These are phyloP conservation scores for Allobates femoralis DNA, from an alignment of 2,797 vertebrate species.

Conservation along the genomic window DNA sequence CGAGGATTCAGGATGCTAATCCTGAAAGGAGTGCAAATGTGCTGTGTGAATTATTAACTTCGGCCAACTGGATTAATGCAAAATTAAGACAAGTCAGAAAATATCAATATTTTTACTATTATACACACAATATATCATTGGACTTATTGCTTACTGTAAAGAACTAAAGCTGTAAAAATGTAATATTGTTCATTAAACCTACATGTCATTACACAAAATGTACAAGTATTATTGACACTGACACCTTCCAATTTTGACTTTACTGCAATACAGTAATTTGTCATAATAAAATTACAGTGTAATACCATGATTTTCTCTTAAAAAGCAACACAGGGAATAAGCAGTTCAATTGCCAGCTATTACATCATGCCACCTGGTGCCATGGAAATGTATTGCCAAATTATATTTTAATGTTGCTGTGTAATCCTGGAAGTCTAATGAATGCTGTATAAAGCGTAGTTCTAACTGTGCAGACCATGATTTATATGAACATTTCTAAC, in stretches of 20 bases:
- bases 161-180: too few relatives aligned
- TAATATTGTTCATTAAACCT: not conserved
- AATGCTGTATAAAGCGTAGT: not conserved
- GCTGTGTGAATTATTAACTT: too few relatives aligned
- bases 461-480: conserved; percentile 8
- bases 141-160: too few relatives aligned
- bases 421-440: conserved; percentile 23
- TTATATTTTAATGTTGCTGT: not conserved
- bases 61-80: too few relatives aligned
- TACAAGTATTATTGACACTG: not conserved
- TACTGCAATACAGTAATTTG: not conserved
- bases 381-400: not conserved
- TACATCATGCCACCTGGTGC: conserved; percentile 53
- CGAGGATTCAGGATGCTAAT: too few relatives aligned
- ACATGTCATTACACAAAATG: not conserved
- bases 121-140: too few relatives aligned
- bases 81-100: too few relatives aligned
- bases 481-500: not conserved
- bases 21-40: too few relatives aligned
- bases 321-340: conserved; percentile 37
- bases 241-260: not conserved
- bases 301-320: not conserved
- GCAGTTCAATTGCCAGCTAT: conserved; percentile 46
- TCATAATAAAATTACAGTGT: conserved; percentile 6
- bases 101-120: too few relatives aligned